Evolutionary conservation across 35 echinoderm and acorn worm species (phyloP), one percentile per base, ranked within the genome.

Genomic region (Stichopus chloronotus): DNA sequence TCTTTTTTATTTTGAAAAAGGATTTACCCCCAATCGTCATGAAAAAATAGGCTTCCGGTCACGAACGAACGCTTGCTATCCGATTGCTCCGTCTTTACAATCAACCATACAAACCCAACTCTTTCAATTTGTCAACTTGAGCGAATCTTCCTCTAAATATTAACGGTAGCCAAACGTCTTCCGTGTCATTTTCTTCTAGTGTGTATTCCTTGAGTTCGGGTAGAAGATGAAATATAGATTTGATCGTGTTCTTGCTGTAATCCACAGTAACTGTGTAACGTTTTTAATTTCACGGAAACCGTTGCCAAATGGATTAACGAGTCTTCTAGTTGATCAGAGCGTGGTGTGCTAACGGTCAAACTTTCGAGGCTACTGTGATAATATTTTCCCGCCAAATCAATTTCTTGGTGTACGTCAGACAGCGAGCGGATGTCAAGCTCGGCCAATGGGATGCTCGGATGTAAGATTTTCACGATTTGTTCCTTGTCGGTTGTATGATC

Each of bases 401-500:
- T 85, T 83, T 99, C 97, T 6, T 96, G 76, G 55, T 95, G 74
- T 55, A 99, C 93, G 22, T 96, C 94, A 0, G 94, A 92, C 74
- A 94, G 89, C 5, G 94, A 96, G 30, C 92, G 89, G 93, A 99
- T 93, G 52, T 88, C 56, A 23, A 99, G 88, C 53, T 93, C 88
- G 12, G 86, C 91, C 19, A 99, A 57, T 24, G 97, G 97, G 68
- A 99, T 99, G 6, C 53, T 76, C 56, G 95, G 95, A 56, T 93
- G 63, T 12, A 99, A 90, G 57, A 99, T 99, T 59, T 91, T 74
- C 30, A 79, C 24, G 63, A 99, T 99, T 54, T 87, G 93, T 68
- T 98, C 93, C 60, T 92, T 68, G 79, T 96, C 95, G 5, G 94
- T 93, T 56, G 97, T 96, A 79, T 99, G 95, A 92, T 99, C 97